Evolutionary conservation across 2,888 invertebrate genomes (phyloP), one percentile per base, ranked within the genome.

Genomic region (Lissocephala sabroskyi): DNA sequence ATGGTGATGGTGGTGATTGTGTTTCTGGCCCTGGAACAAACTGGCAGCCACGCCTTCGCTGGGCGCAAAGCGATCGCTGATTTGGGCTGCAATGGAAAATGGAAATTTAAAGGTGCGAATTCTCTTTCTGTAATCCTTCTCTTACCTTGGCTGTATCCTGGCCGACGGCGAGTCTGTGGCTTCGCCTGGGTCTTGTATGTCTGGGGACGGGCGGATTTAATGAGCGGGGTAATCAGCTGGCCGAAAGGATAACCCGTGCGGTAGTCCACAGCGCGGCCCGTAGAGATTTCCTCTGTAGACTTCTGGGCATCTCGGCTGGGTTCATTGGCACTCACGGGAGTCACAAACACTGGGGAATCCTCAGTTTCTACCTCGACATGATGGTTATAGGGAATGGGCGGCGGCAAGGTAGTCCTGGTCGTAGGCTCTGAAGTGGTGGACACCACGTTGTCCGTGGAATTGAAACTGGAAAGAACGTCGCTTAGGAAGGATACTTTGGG

Each of bases 251-350:
- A 82, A n/a, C 63, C 66, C 16, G 78, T 65, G 26, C 71, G 78
- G 61, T 80, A 78, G 58, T 82, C 81, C 14, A 80, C 75, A 26
- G 84, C 80, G 23, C 84, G 84, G 47, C 84, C 84, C 3, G 81
- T 81, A 30, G 81, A 78, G 4, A 65, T 73, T 1, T 49, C 62
- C 41, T 60, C 59, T 11, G n/a, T 17, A 11, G 23, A 5, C 11
- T 33, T 26, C 11, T 14, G 35, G 3, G 6, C 10, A n/a, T 30
- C 3, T 6, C 29, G 17, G 3, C 32, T n/a, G 6, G 29, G 1
- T 1, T 47, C 52, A 11, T 13, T 26, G 5, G 29, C 28, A 47
- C 49, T 55, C 3, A 64, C 9, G 0, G 73, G 73, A 14, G 73
- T 73, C 3, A 73, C 74, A 56, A 66, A 73, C 5, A 73, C 33